These are phyloP conservation scores for Pterois miles DNA, from an alignment of 2,797 vertebrate species.

Conservation along the genomic window DNA sequence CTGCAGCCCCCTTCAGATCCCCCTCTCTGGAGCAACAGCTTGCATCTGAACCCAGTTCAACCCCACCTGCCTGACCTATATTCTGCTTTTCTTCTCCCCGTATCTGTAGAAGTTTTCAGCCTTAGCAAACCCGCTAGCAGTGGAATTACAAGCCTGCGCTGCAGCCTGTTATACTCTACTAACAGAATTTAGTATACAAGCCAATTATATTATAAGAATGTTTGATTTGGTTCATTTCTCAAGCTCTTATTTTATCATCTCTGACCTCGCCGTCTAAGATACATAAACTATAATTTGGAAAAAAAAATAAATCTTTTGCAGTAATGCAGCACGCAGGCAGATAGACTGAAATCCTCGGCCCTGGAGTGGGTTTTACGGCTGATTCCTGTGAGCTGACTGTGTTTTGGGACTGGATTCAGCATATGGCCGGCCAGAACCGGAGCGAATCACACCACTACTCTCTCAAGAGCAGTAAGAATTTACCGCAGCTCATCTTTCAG, in stretches of 20 bases:
- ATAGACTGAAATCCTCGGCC: slow-evolving; percentile 36
- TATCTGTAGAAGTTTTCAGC: slow-evolving; percentile 55
- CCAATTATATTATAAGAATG: slow-evolving; percentile 51
- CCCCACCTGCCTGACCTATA: slow-evolving; percentile 82
- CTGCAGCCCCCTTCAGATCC: slow-evolving; percentile 31
- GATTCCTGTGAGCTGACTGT: slow-evolving; percentile 68
- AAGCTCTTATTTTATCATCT: slow-evolving; percentile 47
- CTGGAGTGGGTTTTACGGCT: slow-evolving; percentile 50
- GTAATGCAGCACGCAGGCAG: slow-evolving; percentile 37
- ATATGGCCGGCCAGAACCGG: slow-evolving; percentile 51
- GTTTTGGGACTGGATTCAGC: slow-evolving; percentile 66
- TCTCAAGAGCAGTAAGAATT: slow-evolving; percentile 72
- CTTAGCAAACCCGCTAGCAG: slow-evolving; percentile 35
- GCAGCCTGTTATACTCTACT: slow-evolving; percentile 48
- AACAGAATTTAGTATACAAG: slow-evolving; percentile 45
- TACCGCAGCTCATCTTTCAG: slow-evolving; percentile 71
- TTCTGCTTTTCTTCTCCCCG: slow-evolving; percentile 52
- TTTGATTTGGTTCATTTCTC: slow-evolving; percentile 63
- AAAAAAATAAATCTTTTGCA: slow-evolving; percentile 37
- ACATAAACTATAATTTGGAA: slow-evolving; percentile 45
- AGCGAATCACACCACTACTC: slow-evolving; percentile 65
- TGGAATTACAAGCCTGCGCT: slow-evolving; percentile 27
- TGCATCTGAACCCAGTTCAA: slow-evolving; percentile 74
- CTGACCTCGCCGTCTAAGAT: slow-evolving; percentile 46
- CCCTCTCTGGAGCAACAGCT: slow-evolving; percentile 46